Conservation (phyloP, 2,113 vertebrate species). For the Nycticorax nycticorax region DNA sequence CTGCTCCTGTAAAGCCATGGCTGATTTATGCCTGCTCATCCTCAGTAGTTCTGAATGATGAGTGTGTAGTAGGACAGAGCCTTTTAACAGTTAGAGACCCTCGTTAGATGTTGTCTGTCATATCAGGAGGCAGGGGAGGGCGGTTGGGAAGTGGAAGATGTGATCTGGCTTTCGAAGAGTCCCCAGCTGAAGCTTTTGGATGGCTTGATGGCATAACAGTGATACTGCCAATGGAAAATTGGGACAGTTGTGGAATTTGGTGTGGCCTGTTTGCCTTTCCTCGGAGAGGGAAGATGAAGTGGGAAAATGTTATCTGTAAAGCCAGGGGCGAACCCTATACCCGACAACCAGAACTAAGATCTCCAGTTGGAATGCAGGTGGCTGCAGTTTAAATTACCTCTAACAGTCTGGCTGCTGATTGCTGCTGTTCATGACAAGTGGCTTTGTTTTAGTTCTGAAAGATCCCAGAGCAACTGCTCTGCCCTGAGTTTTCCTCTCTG, state of each 20-base stretch:
- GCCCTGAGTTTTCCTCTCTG: neutral
- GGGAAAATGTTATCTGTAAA: neutral
- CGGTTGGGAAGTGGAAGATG: neutral
- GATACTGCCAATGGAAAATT: neutral
- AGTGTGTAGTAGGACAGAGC: neutral
- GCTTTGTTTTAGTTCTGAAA: constrained; percentile 26
- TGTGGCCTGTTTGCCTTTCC: neutral
- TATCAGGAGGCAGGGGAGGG: neutral
- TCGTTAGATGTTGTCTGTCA: neutral
- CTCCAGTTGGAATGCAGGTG: neutral
- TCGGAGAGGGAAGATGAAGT: neutral
- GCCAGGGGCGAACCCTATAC: rapidly evolving
- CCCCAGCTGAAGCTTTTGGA: neutral
- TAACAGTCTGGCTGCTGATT: constrained; percentile 1
- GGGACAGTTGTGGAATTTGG: neutral
- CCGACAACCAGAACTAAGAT: neutral
- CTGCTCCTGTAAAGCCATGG: neutral
- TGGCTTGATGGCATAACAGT: neutral
- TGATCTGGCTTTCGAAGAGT: neutral
- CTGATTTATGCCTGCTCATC: neutral
- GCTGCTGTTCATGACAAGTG: neutral
- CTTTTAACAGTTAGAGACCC: neutral
- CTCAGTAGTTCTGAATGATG: neutral
- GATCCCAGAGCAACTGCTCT: neutral
- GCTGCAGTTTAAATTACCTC: neutral